Conservation (phyloP, 2,888 invertebrate species). For the Coelinius sp. region DNA sequence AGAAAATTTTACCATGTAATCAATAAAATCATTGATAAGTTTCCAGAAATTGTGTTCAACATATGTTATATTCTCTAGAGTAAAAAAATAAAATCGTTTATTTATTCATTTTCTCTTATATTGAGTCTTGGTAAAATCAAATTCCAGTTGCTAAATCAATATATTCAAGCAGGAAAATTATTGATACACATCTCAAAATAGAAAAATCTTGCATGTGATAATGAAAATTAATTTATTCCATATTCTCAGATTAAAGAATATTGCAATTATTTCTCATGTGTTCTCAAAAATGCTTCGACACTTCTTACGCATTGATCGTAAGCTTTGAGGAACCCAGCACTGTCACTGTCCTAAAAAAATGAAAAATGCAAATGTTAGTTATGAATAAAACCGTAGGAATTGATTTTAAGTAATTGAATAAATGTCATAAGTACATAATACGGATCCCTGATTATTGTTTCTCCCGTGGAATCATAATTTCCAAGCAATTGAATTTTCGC, state of each 20-base stretch:
- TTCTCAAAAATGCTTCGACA: conserved; percentile 77
- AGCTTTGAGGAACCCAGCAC: conserved; percentile 82
- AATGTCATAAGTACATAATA: conserved; percentile 81
- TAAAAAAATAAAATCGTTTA: too few species aligned
- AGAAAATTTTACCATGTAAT: not conserved
- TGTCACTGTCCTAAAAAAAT: conserved; percentile 75
- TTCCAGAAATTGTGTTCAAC: conserved; percentile 73
- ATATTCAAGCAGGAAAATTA: too few species aligned
- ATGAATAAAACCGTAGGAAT: not conserved
- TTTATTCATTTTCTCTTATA: too few species aligned
- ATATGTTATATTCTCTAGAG: too few species aligned
- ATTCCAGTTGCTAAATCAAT: too few species aligned
- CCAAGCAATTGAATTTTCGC: conserved; percentile 87
- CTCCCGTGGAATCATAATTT: conserved; percentile 86
- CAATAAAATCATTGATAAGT: conserved; percentile 36
- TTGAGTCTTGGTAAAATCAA: too few species aligned
- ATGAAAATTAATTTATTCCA: not conserved
- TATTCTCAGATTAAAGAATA: not conserved
- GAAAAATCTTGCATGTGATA: not conserved
- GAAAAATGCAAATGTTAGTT: conserved; percentile 19
- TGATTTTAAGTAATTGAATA: not conserved
- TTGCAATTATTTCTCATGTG: conserved; percentile 40
- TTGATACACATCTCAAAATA: too few species aligned
- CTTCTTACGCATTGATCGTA: conserved; percentile 82
- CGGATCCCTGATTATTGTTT: conserved; percentile 89